Percentiles rank a stretch among this genome's conserved stretches.
These are phyloP conservation scores for Chloroclysta siterata DNA, from an alignment of 2,888 invertebrate genomes.

Conservation along the genomic window DNA sequence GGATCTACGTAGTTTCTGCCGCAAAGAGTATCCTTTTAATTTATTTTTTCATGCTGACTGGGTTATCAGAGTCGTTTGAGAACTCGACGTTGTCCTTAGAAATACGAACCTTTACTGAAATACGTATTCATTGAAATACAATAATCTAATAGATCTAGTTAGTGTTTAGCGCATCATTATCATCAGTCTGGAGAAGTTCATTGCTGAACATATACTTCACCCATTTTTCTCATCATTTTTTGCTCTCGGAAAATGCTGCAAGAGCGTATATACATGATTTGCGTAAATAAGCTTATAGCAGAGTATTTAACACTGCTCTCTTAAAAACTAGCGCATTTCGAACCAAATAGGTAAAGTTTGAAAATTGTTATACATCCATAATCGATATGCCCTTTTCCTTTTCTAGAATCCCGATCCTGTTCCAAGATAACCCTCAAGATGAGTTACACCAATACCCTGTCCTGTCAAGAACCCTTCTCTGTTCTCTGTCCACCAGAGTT, in stretches of 20 bases:
- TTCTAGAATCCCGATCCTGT: constrained; percentile 11
- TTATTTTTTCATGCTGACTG: constrained; percentile 28
- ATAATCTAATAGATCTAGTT: neutral
- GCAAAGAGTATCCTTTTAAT: constrained; percentile 15
- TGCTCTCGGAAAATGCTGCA: no score
- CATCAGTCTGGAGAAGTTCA: neutral
- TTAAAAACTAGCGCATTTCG: no score
- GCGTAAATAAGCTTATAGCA: no score
- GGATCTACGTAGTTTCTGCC: constrained; percentile 15
- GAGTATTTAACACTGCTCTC: no score
- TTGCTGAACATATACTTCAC: no score
- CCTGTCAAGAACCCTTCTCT: neutral
- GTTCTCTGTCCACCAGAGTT: no score
- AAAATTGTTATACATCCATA: neutral
- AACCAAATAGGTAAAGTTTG: no score
- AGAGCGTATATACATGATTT: no score
- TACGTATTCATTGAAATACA: constrained; percentile 11
- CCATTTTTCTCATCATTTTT: no score
- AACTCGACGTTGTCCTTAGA: constrained; percentile 15
- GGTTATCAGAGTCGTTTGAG: constrained; percentile 24
- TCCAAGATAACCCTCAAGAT: constrained; percentile 8
- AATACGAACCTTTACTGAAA: constrained; percentile 3
- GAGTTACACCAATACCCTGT: neutral
- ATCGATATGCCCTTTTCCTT: neutral
- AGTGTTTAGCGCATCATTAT: neutral